These are phyloP conservation scores for Eugnorisma glareosa DNA, from an alignment of 2,888 invertebrate species.

Conservation along the genomic window DNA sequence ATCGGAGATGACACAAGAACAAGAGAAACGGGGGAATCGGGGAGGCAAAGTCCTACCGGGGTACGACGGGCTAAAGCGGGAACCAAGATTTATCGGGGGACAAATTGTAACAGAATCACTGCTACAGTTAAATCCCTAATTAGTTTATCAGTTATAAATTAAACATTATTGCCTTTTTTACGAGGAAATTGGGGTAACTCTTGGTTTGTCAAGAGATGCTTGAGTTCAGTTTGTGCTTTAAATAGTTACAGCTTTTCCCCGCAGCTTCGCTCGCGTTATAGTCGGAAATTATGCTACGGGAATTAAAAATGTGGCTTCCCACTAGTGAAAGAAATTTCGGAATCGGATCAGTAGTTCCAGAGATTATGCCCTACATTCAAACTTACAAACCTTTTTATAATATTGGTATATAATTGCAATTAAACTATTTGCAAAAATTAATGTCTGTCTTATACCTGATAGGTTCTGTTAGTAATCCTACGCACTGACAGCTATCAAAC, in stretches of 20 bases:
- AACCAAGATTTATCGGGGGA: conserved; percentile 73
- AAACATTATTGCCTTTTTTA: conserved; percentile 51
- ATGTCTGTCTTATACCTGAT: not conserved
- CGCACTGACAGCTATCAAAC: not conserved
- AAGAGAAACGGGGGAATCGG: conserved; percentile 66
- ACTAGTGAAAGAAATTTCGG: not conserved
- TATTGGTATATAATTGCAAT: not conserved
- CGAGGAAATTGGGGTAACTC: conserved; percentile 36
- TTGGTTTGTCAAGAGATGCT: not conserved
- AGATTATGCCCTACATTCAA: not conserved
- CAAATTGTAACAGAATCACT: conserved; percentile 73
- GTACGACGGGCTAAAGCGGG: conserved; percentile 64
- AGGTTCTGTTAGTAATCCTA: conserved; percentile 13
- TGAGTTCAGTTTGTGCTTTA: not conserved
- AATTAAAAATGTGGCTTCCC: not conserved
- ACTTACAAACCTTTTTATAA: not conserved
- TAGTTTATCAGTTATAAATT: conserved; percentile 71
- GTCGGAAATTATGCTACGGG: not conserved
- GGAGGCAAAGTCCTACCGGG: conserved; percentile 64
- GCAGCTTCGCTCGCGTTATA: not conserved
- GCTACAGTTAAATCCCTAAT: conserved; percentile 68
- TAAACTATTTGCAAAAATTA: not conserved
- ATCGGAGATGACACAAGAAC: conserved; percentile 70
- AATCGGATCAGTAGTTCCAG: not conserved
- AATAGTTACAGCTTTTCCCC: not conserved